Base-by-base conservation (phyloP, 2,797 vertebrate genomes). In the Danio jaintianensis region DNA sequence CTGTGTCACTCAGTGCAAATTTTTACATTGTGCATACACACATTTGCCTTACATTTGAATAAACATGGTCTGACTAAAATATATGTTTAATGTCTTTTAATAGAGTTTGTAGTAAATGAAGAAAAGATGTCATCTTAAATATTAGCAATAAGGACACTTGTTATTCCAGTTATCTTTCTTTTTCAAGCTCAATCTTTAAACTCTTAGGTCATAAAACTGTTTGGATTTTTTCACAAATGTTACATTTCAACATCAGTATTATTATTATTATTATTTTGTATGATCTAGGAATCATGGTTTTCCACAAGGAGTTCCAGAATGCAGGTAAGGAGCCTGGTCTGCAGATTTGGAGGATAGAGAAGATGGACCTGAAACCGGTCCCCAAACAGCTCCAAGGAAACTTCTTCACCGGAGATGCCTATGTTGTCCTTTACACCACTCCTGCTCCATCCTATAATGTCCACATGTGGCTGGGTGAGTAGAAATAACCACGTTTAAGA, bases 311-410 rank as follows among this genome's bases (percentile, higher is more conserved):
- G 86, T 98, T 99, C 56, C 59, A 93, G 61, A 92, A 85, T 47
- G 98, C 96, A 0, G 97, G 97, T 38, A 96, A 96, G 88, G 86
- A 92, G 50, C 91, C 96, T 0, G 98, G 97, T 48, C 93, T 99
- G 79, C 95, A 98, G 92, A 92, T 99, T 80, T 99, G 98, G 98
- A 95, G 98, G 4, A 90, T 99, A 0, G 97, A 98, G 88, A 96
- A 95, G 40, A 94, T 97, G 80, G 94, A 97, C 70, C 86, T 98
- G 85, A 93, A 93, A 1, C 94, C 94, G 0, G 92, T 98, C 61
- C 95, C 96, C 6, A 68, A 84, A 55, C 88, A 92, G 52, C 87
- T 92, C 2, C 88, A 95, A 0, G 96, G 97, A 64, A 89, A 93
- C 77, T 99, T 99, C 92, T 98, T 90, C 93, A 92, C 82, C 0